Base-by-base conservation (phyloP, 2,888 invertebrate genomes). In the Caenorhabditis afra region DNA sequence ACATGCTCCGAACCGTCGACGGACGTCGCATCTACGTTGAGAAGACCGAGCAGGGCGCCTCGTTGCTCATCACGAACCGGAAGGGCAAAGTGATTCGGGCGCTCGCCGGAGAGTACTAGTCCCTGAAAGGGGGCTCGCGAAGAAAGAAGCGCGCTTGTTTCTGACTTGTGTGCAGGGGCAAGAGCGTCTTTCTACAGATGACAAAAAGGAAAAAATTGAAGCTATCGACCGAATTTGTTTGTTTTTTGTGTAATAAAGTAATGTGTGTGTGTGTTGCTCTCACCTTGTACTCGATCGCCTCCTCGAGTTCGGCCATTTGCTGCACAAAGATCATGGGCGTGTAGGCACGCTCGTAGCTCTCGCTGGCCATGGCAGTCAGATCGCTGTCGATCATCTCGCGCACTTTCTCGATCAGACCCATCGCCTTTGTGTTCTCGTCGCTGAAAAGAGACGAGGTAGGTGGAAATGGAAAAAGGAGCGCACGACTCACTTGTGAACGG, bases 301-400 rank as follows among this genome's bases (percentile, higher is more conserved):
- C 99, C 91, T 99, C 99, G 68, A 99, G 91, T 91, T 99, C 99
- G 0, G 97, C 95, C 62, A 99, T 91, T 93, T 98, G 95, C 91
- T 99, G 99, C 0, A 97, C 97, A 84, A 95, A 95, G 0, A 99
- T 96, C 94, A 99, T 95, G 22, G 78, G 91, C 86, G 91, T 85
- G 65, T 90, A 90, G 0, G 97, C 97, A 84, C 97, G 92, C 88
- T 96, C 96, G 90, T 97, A 97, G 74, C 96, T 96, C 90, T 97
- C 97, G 0, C 96, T 95, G 0, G 96, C 96, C 91, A 98, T 96
- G 0, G 98, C 96, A 0, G 98, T 97, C 71, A 99, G 91, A 90
- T 99, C 98, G 0, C 96, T 96, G 90, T 99, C 99, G 44, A 99
- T 92, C 71, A 98, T 92, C 90, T 97, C 96, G 12, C 99, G 93